Conservation (phyloP, 1,140 invertebrate genomes). For the Adoxophyes honmai region DNA sequence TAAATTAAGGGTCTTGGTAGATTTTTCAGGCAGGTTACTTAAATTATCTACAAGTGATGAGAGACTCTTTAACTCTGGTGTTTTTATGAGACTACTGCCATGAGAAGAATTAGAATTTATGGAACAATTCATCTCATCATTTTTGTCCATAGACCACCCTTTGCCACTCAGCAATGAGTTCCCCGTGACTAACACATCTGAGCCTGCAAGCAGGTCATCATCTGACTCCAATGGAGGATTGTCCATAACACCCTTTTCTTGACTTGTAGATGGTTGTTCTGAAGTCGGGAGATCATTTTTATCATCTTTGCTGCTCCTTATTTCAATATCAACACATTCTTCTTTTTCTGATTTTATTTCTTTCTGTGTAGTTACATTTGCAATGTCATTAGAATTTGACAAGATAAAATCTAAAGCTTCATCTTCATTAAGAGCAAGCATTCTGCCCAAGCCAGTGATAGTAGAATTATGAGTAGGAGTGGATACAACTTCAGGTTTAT, state of each 20-base stretch:
- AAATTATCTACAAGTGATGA: constrained; percentile 72
- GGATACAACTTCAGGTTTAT: constrained; percentile 55
- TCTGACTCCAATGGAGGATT: constrained; percentile 45
- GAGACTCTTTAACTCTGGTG: constrained; percentile 72
- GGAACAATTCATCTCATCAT: constrained; percentile 62
- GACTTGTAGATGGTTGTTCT: constrained; percentile 41
- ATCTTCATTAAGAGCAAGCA: constrained; percentile 78
- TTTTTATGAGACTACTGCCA: constrained; percentile 69
- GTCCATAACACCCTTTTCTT: constrained; percentile 32
- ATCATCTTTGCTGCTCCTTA: constrained; percentile 8
- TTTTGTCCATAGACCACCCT: constrained; percentile 84
- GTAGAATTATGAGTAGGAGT: constrained; percentile 65
- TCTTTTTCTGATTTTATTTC: constrained; percentile 27
- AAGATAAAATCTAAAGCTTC: constrained; percentile 83
- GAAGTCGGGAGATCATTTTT: background rate
- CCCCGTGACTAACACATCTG: constrained; percentile 69
- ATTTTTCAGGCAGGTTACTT: constrained; percentile 73
- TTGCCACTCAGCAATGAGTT: constrained; percentile 83
- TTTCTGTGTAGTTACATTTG: constrained; percentile 15
- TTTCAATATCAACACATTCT: constrained; percentile 25
- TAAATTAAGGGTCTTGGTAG: constrained; percentile 78
- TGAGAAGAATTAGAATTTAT: constrained; percentile 68
- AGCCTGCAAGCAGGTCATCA: constrained; percentile 40
- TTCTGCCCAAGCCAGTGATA: constrained; percentile 71
- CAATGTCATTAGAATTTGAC: constrained; percentile 52